Percentiles rank a stretch among this genome's conserved stretches.
phyloP scores from a whole-genome alignment of 2,797 vertebrate genomes.

The Acrocephalus scirpaceus region DNA sequence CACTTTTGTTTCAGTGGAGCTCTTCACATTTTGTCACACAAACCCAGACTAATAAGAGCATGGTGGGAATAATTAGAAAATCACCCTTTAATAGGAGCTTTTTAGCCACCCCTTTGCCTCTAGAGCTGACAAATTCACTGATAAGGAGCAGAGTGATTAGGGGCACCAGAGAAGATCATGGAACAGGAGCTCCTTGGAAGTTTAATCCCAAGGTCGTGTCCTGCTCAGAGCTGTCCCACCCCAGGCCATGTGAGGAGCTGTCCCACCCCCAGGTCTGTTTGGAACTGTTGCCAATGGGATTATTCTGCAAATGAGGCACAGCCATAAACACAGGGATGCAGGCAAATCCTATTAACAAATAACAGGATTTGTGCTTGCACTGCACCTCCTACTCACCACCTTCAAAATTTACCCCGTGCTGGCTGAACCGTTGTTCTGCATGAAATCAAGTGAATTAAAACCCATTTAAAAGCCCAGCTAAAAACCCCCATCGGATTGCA shows the following conservation, averaged over 20 bases:
- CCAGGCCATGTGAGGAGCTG: background rate
- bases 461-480: conserved; percentile 56
- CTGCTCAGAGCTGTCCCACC: background rate
- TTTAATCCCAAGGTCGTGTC: background rate
- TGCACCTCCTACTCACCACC: conserved; percentile 43
- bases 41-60: background rate
- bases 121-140: background rate
- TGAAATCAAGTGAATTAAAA: conserved; percentile 60
- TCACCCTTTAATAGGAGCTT: background rate
- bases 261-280: background rate
- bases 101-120: background rate
- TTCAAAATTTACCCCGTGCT: conserved; percentile 49
- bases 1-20: background rate
- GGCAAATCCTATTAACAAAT: conserved; percentile 68
- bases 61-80: background rate
- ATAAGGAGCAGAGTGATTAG: background rate
- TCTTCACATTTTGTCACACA: background rate
- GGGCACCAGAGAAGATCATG: background rate
- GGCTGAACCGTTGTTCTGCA: conserved; percentile 29
- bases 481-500: conserved; percentile 19
- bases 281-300: conserved; percentile 7
- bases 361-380: conserved; percentile 47
- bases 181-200: background rate
- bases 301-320: conserved; percentile 27
- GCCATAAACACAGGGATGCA: conserved; percentile 36